Percentiles rank a stretch among this genome's conserved stretches.
phyloP scores from a whole-genome alignment of 37 sponge, comb jelly and placozoan species.

The Eunapius fragilis region DNA sequence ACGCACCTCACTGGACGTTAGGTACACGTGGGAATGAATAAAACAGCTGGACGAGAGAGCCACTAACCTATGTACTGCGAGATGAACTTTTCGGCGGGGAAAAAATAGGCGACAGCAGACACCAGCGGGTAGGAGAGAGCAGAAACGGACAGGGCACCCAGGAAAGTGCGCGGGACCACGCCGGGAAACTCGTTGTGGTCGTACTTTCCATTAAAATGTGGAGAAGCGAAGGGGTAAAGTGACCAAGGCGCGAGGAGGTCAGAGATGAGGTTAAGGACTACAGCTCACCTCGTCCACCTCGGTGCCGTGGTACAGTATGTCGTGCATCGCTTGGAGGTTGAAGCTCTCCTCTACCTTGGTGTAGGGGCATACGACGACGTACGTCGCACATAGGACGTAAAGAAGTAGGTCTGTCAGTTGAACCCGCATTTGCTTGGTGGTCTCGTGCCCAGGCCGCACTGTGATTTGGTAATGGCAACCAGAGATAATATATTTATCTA shows the following conservation, averaged over 20 bases:
- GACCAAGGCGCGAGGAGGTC: too few relatives aligned
- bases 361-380: constrained; percentile 85
- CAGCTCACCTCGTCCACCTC: constrained; percentile 73
- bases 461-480: too few relatives aligned
- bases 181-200: constrained; percentile 94
- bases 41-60: neutral
- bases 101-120: neutral
- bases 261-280: neutral
- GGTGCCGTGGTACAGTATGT: constrained; percentile 85
- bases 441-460: too few relatives aligned
- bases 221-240: too few relatives aligned
- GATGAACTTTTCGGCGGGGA: constrained; percentile 45
- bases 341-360: constrained; percentile 99
- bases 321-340: constrained; percentile 96
- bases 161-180: constrained; percentile 90
- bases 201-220: too few relatives aligned
- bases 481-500: too few relatives aligned
- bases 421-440: too few relatives aligned
- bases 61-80: constrained; percentile 75
- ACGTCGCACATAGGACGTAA: constrained; percentile 29
- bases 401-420: constrained; percentile 9
- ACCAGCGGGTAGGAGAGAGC: constrained; percentile 65
- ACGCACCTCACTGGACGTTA: constrained; percentile 65
- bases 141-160: constrained; percentile 79
- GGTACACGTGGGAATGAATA: neutral